A percentile compares a stretch with the other conserved stretches of the same genome.
phyloP scores from a whole-genome alignment of 1,140 invertebrate genomes.

The Drosophila miranda region DNA sequence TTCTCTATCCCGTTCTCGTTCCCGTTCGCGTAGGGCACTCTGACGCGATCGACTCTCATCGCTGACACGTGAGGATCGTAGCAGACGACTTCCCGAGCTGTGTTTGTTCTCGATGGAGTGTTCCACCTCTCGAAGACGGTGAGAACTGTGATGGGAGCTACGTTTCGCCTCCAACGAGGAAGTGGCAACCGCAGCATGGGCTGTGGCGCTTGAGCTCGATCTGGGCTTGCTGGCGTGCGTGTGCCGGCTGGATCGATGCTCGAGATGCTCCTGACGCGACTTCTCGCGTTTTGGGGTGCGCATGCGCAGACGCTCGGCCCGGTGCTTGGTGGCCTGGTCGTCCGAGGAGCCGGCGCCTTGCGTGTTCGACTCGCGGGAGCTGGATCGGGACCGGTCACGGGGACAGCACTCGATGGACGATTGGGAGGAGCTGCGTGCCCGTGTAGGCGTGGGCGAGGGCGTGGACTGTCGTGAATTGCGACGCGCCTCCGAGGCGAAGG shows the following conservation, averaged over 20 bases:
- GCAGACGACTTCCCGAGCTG: constrained; percentile 50
- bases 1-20: constrained; percentile 45
- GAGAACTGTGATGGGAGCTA: constrained; percentile 39
- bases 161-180: constrained; percentile 43
- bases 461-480: constrained; percentile 67
- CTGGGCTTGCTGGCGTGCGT: constrained; percentile 47
- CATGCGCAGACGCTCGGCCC: constrained; percentile 59
- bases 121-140: constrained; percentile 48
- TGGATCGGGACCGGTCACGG: constrained; percentile 74
- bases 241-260: constrained; percentile 31
- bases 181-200: constrained; percentile 8
- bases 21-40: constrained; percentile 55
- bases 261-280: constrained; percentile 42
- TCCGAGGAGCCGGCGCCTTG: constrained; percentile 74
- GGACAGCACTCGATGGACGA: constrained; percentile 78
- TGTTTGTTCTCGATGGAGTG: constrained; percentile 36
- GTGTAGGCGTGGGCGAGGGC: constrained; percentile 62
- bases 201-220: not conserved
- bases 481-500: constrained; percentile 71
- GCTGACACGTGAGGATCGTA: constrained; percentile 56
- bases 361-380: constrained; percentile 69
- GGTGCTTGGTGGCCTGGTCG: constrained; percentile 59
- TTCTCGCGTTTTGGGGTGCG: constrained; percentile 67
- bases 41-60: constrained; percentile 55
- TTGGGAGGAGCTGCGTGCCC: constrained; percentile 75